A percentile compares a stretch with the other conserved stretches of the same genome.
These are phyloP conservation scores for Trachythela sp. DNA, from an alignment of 64 coral and sea anemone species.

Conservation along the genomic window DNA sequence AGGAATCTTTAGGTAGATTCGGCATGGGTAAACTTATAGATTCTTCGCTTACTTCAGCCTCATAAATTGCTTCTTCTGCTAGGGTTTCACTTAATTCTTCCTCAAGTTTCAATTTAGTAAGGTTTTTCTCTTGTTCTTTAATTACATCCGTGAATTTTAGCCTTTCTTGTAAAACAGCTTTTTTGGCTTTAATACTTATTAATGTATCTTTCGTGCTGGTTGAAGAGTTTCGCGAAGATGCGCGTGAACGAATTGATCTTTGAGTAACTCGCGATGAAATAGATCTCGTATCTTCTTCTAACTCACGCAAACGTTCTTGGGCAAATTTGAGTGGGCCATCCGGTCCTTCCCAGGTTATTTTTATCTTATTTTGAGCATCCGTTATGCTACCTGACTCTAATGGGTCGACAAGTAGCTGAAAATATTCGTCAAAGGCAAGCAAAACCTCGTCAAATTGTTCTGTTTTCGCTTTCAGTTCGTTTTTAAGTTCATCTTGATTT, in stretches of 20 bases:
- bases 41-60: not conserved
- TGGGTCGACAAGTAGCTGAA: not conserved
- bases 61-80: slow-evolving; percentile 46
- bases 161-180: slow-evolving; percentile 62
- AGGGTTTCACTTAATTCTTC: too few species aligned
- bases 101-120: slow-evolving; percentile 38
- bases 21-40: not conserved
- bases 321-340: too few species aligned
- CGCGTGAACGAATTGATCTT: too few species aligned
- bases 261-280: not conserved
- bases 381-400: not conserved
- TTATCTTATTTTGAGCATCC: too few species aligned
- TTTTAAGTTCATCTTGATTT: too few species aligned
- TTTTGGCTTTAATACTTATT: too few species aligned
- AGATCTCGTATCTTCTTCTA: not conserved
- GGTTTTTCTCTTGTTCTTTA: slow-evolving; percentile 61
- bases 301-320: not conserved
- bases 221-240: too few species aligned
- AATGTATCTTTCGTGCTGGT: too few species aligned
- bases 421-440: not conserved
- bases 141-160: slow-evolving; percentile 50
- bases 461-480: not conserved
- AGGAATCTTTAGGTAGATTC: too few species aligned
- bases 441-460: not conserved
- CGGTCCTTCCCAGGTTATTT: too few species aligned